Conservation (phyloP, 2,113 vertebrate genomes). For the Solenodon paradoxus region DNA sequence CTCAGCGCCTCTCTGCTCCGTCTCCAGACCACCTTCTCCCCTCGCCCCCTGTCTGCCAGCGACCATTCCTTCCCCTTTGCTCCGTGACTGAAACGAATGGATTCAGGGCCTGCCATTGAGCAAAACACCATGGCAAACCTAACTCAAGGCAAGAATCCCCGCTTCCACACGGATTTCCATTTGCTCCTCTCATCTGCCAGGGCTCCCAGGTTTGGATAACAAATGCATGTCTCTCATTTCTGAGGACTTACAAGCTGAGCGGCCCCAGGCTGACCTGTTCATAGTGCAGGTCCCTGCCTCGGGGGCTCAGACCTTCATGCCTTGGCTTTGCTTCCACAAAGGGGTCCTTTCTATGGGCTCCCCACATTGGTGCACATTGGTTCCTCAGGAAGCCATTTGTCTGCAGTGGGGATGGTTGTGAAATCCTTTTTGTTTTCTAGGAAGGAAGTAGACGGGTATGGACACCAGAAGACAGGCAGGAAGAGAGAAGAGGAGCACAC, state of each 20-base stretch:
- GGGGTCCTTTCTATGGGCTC: not conserved
- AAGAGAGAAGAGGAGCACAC: too few species aligned
- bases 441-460: too few species aligned
- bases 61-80: too few species aligned
- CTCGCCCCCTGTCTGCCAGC: not conserved
- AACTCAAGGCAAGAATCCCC: not conserved
- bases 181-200: not conserved
- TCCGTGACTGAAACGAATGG: accelerated
- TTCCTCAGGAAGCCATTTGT: not conserved
- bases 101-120: not conserved
- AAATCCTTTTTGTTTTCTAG: too few species aligned
- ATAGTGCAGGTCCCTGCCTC: accelerated
- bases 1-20: not conserved
- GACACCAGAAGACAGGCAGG: too few species aligned
- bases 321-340: not conserved
- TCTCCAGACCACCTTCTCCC: not conserved
- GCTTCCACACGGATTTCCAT: not conserved
- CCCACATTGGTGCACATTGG: not conserved
- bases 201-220: not conserved
- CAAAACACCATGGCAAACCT: not conserved
- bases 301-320: not conserved
- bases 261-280: not conserved
- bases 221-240: too few species aligned
- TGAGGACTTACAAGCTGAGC: too few species aligned
- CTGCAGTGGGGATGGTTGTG: not conserved